Evolutionary conservation across 1,140 invertebrate genomes (phyloP), one percentile per base, ranked within the genome.

Genomic region (Triops cancriformis): DNA sequence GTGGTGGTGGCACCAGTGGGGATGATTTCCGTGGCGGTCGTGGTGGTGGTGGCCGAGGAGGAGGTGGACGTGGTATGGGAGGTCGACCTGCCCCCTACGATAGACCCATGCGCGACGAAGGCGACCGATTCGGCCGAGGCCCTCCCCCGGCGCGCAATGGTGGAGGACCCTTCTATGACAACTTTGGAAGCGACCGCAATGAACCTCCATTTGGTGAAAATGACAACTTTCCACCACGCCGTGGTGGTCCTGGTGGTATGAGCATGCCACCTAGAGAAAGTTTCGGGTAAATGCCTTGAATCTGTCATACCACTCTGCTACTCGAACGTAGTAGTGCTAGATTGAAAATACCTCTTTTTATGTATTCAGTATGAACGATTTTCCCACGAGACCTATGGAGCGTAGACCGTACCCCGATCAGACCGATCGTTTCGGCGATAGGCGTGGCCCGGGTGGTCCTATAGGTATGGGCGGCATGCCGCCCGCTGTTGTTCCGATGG

Each of bases 1-100:
- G 81, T 72, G 82, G 83, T 31, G 81, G 80, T 74, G 77, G 85
- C 82, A 31, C 82, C 79, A 51, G 84, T 82, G 82, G 83, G 80
- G 26, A 84, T 41, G 78, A 79, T 41, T 79, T 78, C 75, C 78
- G 74, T 72, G 79, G 79, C 73, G 78, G 80, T 18, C 80, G 81
- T 76, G 79, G 81, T 42, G 79, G 80, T 43, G 72, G 79, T 18
- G 80, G 81, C 27, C 79, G 79, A 79, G 80, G 81, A 31, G 74
- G 80, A 14, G 80, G 80, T 41, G 80, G 81, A 76, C 76, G 79
- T 31, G 78, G 81, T n/a, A 79, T 80, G 73, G 79, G 80, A 23
- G 77, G 77, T 75, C 72, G 78, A 31, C 78, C 74, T 18, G 73
- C 76, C 26, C 80, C 80, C 0, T 80, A 80, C 73, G 80, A 42